These are phyloP conservation scores for Lepilemur septentrionalis DNA, from an alignment of 2,797 vertebrate species.

Conservation along the genomic window DNA sequence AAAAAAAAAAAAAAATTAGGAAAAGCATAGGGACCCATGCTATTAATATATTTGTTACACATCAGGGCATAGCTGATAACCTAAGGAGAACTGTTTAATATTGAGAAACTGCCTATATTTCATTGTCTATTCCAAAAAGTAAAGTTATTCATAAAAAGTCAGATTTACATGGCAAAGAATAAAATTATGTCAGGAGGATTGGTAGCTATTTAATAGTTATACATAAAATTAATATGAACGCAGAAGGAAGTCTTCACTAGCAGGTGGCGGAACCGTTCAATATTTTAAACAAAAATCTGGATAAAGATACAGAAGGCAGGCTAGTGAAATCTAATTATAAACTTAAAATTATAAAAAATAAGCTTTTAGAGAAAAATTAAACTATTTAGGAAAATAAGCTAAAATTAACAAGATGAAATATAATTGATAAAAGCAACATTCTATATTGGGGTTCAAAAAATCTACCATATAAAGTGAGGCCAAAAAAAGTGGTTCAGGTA, in stretches of 20 bases:
- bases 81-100: constrained; percentile 9
- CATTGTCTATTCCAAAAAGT: background rate
- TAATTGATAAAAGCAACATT: background rate
- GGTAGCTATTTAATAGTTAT: background rate
- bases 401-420: background rate
- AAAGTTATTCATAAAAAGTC: background rate
- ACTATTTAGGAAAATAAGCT: background rate
- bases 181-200: background rate
- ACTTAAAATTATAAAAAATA: background rate
- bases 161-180: background rate
- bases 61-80: background rate
- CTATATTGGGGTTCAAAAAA: background rate
- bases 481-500: background rate
- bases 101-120: background rate
- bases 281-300: constrained; percentile 3
- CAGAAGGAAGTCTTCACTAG: background rate
- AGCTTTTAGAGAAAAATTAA: background rate
- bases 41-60: background rate
- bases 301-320: background rate
- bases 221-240: background rate
- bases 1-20: too few relatives aligned
- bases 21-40: background rate
- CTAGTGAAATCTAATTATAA: constrained; percentile 25
- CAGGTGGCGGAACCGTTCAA: background rate
- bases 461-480: background rate